Evolutionary conservation across 2,797 vertebrate species (phyloP).

Genomic region (Falco novaeseelandiae): DNA sequence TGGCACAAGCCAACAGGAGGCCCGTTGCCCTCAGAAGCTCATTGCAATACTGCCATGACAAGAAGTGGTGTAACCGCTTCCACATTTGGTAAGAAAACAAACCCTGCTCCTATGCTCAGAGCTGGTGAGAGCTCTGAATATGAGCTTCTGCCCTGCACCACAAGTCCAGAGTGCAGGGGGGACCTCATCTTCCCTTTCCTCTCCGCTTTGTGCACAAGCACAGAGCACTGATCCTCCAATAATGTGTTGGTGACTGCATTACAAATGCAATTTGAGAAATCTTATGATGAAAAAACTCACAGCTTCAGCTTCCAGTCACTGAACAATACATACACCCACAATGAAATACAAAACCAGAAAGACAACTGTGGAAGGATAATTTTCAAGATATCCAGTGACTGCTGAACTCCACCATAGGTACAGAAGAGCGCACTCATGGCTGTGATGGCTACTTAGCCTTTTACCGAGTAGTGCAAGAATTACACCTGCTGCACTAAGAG

Average conservation of each 20-base stretch:
- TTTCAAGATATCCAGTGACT: neutral
- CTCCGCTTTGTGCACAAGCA: neutral
- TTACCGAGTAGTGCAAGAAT: neutral
- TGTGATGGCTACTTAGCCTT: neutral
- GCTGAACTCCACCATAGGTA: neutral
- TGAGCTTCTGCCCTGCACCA: neutral
- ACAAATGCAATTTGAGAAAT: neutral
- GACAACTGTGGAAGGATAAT: neutral
- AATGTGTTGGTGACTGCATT: rapidly evolving
- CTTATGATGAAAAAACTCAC: neutral
- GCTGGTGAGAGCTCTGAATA: neutral
- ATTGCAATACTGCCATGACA: neutral
- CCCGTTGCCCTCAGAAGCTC: neutral
- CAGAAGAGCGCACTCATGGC: neutral
- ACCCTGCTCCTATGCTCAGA: rapidly evolving
- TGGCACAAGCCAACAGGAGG: neutral
- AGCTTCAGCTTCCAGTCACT: neutral
- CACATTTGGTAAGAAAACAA: neutral
- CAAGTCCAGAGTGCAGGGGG: neutral
- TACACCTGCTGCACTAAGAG: neutral
- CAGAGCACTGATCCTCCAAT: neutral
- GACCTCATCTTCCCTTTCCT: neutral
- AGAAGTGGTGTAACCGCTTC: neutral
- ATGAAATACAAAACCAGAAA: neutral
- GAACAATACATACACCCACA: neutral